phyloP scores from a whole-genome alignment of 2,797 vertebrate genomes.

The Capromys pilorides region DNA sequence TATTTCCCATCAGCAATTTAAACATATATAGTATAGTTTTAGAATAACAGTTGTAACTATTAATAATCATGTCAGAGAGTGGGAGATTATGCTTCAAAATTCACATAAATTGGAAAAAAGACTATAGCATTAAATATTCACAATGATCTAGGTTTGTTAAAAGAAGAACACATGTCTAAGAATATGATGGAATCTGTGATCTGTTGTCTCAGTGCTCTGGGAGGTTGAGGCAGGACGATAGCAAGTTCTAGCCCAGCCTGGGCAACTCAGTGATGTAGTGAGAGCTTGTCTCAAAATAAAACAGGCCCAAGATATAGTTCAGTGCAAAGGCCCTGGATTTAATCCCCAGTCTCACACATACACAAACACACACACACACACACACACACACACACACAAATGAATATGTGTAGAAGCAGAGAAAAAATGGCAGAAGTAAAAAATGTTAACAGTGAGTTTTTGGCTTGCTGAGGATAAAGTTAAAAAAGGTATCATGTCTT shows the following conservation, averaged over 20 bases:
- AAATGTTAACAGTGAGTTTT: constrained; percentile 8
- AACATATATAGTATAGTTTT: background rate
- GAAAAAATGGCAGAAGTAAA: background rate
- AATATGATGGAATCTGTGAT: background rate
- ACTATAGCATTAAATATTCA: background rate
- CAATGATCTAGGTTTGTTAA: background rate
- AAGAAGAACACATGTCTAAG: background rate
- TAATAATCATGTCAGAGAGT: background rate
- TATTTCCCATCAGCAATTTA: background rate
- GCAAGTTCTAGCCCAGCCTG: background rate
- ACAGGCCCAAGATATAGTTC: background rate
- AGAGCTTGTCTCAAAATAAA: background rate
- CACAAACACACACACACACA: background rate
- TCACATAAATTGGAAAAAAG: background rate
- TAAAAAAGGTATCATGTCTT: background rate
- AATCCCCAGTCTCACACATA: background rate
- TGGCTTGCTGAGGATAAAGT: background rate
- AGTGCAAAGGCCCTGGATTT: background rate
- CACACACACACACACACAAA: background rate
- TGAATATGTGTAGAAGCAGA: background rate
- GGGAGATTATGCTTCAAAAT: constrained; percentile 1
- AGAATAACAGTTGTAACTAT: background rate
- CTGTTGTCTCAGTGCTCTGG: background rate
- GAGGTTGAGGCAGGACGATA: background rate
- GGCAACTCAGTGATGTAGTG: background rate